phyloP scores from a whole-genome alignment of 2,113 vertebrate species.

The Stictonetta naevosa region DNA sequence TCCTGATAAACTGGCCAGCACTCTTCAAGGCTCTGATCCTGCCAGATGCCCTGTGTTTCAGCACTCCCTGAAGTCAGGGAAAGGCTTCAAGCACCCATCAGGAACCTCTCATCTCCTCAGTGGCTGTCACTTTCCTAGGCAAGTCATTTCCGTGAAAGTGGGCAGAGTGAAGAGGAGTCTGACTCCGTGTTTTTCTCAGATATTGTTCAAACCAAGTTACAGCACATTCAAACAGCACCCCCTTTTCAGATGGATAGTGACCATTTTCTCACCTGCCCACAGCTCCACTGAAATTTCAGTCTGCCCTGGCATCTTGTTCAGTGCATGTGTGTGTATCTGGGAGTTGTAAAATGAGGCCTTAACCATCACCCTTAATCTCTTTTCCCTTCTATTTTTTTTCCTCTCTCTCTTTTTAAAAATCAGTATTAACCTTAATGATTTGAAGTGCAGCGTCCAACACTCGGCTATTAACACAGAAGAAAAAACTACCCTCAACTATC shows the following conservation, averaged over 20 bases:
- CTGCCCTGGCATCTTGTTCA: slow-evolving; percentile 17
- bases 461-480: slow-evolving; percentile 50
- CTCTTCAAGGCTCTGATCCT: background rate
- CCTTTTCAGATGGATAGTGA: background rate
- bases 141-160: background rate
- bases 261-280: slow-evolving; percentile 2
- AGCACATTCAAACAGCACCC: background rate
- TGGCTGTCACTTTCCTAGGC: background rate
- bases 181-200: background rate
- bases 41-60: background rate
- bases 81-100: rapidly evolving
- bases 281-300: slow-evolving; percentile 39
- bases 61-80: background rate
- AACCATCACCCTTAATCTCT: slow-evolving; percentile 65
- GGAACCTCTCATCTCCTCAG: background rate
- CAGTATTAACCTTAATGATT: slow-evolving; percentile 69
- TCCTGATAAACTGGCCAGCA: rapidly evolving
- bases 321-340: background rate
- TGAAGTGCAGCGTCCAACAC: slow-evolving; percentile 69
- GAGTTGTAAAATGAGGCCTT: slow-evolving; percentile 40
- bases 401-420: background rate
- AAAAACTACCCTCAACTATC: slow-evolving; percentile 68
- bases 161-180: background rate
- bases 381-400: background rate
- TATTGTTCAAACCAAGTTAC: background rate